Evolutionary conservation across 1,140 invertebrate genomes (phyloP).

Genomic region (Papilio dardanus): DNA sequence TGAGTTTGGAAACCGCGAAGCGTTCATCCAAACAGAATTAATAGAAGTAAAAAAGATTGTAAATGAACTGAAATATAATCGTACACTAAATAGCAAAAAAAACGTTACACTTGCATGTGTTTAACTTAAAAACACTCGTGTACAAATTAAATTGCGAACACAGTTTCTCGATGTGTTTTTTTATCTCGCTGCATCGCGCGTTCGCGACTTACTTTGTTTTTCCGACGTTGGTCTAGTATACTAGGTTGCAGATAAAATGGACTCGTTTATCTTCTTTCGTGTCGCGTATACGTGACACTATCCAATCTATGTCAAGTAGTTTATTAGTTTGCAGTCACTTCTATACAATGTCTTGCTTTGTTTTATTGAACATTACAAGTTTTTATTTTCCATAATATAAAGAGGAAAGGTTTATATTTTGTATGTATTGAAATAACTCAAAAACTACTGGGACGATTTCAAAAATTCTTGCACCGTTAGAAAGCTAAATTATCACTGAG

Average conservation of each 20-base stretch:
- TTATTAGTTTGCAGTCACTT: constrained; percentile 13
- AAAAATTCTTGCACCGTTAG: no score
- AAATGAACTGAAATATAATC: no score
- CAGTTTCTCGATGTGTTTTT: neutral
- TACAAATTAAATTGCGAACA: neutral
- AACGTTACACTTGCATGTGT: neutral
- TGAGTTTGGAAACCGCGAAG: no score
- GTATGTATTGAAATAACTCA: neutral
- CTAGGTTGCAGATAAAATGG: constrained; percentile 15
- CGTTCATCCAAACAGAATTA: no score
- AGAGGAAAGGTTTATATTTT: neutral
- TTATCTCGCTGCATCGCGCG: constrained; percentile 15
- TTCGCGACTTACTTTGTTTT: constrained; percentile 8
- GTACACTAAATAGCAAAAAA: neutral
- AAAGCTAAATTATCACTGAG: no score
- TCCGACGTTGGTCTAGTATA: constrained; percentile 1
- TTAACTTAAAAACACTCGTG: neutral
- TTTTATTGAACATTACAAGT: neutral
- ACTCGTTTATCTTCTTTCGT: constrained; percentile 21
- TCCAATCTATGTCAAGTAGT: constrained; percentile 22
- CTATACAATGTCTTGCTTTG: constrained; percentile 7
- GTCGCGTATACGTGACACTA: constrained; percentile 14
- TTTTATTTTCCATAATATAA: neutral
- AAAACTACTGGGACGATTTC: no score
- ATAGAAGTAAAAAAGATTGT: no score